These are phyloP conservation scores for Parnassius orleans DNA, from an alignment of 2,888 invertebrate species.

Conservation along the genomic window DNA sequence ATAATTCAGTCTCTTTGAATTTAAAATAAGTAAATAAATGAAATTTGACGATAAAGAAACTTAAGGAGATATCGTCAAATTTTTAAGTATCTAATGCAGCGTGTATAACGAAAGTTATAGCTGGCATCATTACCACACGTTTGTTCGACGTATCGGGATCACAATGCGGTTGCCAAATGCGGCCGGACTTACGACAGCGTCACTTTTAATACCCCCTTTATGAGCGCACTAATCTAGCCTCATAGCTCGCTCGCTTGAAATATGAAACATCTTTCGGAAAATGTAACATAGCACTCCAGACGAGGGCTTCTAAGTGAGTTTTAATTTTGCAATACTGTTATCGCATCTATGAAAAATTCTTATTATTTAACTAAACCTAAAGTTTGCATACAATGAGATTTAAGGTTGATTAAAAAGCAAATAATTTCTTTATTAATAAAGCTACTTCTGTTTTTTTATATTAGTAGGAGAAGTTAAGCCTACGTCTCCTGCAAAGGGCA, in stretches of 20 bases:
- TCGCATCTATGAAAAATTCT: too few relatives aligned
- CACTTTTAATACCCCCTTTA: slow-evolving; percentile 69
- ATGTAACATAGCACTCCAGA: slow-evolving; percentile 36
- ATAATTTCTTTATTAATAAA: too few relatives aligned
- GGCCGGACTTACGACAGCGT: slow-evolving; percentile 62
- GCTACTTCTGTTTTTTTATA: too few relatives aligned
- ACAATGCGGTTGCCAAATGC: slow-evolving; percentile 75
- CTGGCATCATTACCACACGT: slow-evolving; percentile 62
- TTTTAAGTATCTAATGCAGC: slow-evolving; percentile 14
- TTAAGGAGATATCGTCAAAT: background rate
- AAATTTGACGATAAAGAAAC: too few relatives aligned
- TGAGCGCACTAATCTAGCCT: slow-evolving; percentile 55
- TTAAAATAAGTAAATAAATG: too few relatives aligned
- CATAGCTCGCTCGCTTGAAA: slow-evolving; percentile 49
- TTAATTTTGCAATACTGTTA: background rate
- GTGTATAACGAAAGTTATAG: slow-evolving; percentile 19
- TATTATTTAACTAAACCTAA: too few relatives aligned
- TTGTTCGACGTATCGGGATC: slow-evolving; percentile 76
- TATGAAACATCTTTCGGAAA: slow-evolving; percentile 43
- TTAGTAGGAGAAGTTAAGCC: too few relatives aligned
- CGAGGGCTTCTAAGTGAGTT: slow-evolving; percentile 30
- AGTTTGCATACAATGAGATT: too few relatives aligned
- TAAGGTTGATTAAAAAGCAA: too few relatives aligned
- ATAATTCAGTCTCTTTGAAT: too few relatives aligned
- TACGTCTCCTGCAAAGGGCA: too few relatives aligned